Conservation (phyloP, 2,888 invertebrate genomes). For the Dolomedes plantarius region DNA sequence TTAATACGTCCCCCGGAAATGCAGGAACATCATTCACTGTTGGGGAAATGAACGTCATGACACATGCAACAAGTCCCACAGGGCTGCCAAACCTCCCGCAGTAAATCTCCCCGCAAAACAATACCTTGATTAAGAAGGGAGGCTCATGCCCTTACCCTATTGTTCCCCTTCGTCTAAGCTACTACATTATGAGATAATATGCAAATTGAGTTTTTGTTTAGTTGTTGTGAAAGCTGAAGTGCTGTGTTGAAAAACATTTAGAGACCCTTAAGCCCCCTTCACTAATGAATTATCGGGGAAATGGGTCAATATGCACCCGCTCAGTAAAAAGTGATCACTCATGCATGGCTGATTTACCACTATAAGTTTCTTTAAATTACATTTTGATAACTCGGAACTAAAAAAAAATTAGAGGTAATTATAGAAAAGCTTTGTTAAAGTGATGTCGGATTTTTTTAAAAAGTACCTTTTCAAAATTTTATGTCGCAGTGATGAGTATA, state of each 20-base stretch:
- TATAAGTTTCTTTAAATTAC: constrained; percentile 1
- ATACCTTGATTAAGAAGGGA: constrained; percentile 68
- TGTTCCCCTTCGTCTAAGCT: constrained; percentile 41
- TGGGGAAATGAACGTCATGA: constrained; percentile 59
- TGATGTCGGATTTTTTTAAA: no score
- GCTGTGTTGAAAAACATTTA: not conserved
- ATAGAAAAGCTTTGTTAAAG: no score
- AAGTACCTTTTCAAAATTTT: no score
- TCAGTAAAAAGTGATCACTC: not conserved
- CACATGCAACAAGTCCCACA: constrained; percentile 71
- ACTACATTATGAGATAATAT: constrained; percentile 57
- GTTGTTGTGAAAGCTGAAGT: not conserved
- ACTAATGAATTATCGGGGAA: constrained; percentile 16
- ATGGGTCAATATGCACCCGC: constrained; percentile 6
- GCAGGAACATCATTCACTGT: constrained; percentile 25
- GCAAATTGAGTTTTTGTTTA: constrained; percentile 63
- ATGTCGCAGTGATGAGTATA: no score
- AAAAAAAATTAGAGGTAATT: no score
- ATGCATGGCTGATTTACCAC: not conserved
- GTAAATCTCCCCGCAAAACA: constrained; percentile 68
- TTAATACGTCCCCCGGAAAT: constrained; percentile 69
- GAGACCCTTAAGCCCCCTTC: not conserved
- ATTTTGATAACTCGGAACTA: not conserved
- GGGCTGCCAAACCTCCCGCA: constrained; percentile 53
- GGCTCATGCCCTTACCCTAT: constrained; percentile 36